Evolutionary conservation across 2,888 invertebrate species (phyloP).

Genomic region (Deroplatys truncata): DNA sequence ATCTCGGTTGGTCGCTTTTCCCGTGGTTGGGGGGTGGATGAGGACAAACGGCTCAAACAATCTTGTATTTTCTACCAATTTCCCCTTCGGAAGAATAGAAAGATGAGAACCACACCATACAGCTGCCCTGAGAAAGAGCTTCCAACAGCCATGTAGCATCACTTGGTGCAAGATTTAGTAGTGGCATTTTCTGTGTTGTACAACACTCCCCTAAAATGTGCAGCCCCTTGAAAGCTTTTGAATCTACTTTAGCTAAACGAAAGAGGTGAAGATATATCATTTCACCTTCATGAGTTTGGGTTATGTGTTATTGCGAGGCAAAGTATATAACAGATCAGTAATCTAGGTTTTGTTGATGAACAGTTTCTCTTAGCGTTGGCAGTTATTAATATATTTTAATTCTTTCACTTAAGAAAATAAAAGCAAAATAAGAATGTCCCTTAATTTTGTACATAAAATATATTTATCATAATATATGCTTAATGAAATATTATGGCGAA

Average conservation of each 20-base stretch:
- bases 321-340: too few species aligned
- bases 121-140: neutral
- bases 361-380: too few species aligned
- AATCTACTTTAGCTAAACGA: neutral
- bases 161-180: slow-evolving; percentile 21
- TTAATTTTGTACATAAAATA: too few species aligned
- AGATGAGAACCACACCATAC: neutral
- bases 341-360: too few species aligned
- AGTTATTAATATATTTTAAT: too few species aligned
- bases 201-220: neutral
- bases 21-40: neutral
- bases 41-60: slow-evolving; percentile 22
- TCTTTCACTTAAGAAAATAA: too few species aligned
- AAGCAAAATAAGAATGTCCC: too few species aligned
- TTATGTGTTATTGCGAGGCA: too few species aligned
- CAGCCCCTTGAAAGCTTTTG: neutral
- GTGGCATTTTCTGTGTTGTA: neutral
- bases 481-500: too few species aligned
- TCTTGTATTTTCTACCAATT: slow-evolving; percentile 21
- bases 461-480: too few species aligned
- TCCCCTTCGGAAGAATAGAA: slow-evolving; percentile 18
- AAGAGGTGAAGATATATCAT: neutral
- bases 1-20: slow-evolving; percentile 13
- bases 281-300: neutral
- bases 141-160: slow-evolving; percentile 9